A percentile compares a stretch with the other conserved stretches of the same genome.
Evolutionary conservation across 1,140 invertebrate species (phyloP).

Genomic region (Capitella teleta): DNA sequence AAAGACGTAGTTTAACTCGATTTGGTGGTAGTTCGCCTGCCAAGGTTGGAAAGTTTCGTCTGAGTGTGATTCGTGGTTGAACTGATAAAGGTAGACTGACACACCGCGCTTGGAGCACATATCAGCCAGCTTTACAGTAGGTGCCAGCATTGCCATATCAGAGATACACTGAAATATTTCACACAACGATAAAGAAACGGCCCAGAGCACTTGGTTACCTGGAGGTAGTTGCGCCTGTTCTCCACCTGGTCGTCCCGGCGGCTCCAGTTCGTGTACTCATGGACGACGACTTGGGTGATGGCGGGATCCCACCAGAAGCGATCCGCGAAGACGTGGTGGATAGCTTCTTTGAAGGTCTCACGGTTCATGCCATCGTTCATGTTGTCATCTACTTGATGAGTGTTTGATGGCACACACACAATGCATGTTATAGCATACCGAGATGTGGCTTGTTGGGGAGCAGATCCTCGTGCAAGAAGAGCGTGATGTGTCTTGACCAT

Average conservation of each 20-base stretch:
- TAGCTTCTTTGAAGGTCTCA: slow-evolving; percentile 1
- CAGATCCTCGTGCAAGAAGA: too few relatives aligned
- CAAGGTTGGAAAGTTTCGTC: not conserved
- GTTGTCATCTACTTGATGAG: too few relatives aligned
- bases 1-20: slow-evolving; percentile 15
- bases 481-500: too few relatives aligned
- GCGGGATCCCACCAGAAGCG: slow-evolving; percentile 4
- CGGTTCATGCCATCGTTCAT: not conserved
- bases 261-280: slow-evolving; percentile 80
- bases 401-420: too few relatives aligned
- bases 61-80: not conserved
- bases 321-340: slow-evolving; percentile 4
- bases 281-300: slow-evolving; percentile 57
- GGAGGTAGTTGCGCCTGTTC: slow-evolving; percentile 55
- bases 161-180: slow-evolving; percentile 5
- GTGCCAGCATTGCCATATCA: slow-evolving; percentile 10
- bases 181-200: too few relatives aligned
- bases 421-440: too few relatives aligned
- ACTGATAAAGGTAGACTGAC: slow-evolving; percentile 9
- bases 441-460: too few relatives aligned
- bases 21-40: slow-evolving; percentile 11
- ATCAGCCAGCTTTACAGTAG: slow-evolving; percentile 2
- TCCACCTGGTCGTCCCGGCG: slow-evolving; percentile 69
- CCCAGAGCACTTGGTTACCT: too few relatives aligned
- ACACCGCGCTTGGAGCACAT: not conserved